Percentiles rank a stretch among this genome's conserved stretches.
Conservation (phyloP, 2,113 vertebrate species). For the Callospermophilus lateralis region DNA sequence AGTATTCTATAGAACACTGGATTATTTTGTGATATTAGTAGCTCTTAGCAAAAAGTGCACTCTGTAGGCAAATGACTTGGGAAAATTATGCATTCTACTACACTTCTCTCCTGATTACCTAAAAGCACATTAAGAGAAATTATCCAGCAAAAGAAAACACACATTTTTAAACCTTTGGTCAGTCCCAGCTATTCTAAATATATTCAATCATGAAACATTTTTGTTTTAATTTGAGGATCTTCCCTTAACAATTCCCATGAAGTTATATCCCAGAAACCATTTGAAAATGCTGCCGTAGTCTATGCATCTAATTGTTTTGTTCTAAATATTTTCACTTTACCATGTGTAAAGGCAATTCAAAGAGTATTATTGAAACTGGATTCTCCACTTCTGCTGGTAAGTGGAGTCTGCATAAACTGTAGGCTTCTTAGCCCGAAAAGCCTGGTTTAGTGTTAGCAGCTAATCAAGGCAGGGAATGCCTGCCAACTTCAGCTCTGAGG, state of each 20-base stretch:
- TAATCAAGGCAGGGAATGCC: too few relatives aligned
- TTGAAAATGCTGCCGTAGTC: not conserved
- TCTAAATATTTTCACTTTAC: not conserved
- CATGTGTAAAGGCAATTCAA: not conserved
- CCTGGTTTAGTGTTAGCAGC: too few relatives aligned
- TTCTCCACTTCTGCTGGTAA: too few relatives aligned
- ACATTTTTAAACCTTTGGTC: not conserved
- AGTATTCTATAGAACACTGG: not conserved
- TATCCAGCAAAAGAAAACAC: not conserved
- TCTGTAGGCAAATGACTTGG: constrained; percentile 2
- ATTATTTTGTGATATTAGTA: not conserved
- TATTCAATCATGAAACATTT: not conserved
- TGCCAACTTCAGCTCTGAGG: too few relatives aligned
- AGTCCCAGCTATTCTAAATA: not conserved
- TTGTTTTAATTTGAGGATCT: not conserved
- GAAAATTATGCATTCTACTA: not conserved
- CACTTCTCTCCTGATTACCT: not conserved
- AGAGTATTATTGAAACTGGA: too few relatives aligned
- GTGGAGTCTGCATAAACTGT: too few relatives aligned
- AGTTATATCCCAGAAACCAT: not conserved
- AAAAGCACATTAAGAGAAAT: not conserved
- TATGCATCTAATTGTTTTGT: not conserved
- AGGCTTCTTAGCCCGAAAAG: too few relatives aligned
- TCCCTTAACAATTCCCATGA: not conserved
- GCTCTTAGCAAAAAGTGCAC: not conserved